These are phyloP conservation scores for Antrozous pallidus DNA, from an alignment of 2,797 vertebrate genomes.

Conservation along the genomic window DNA sequence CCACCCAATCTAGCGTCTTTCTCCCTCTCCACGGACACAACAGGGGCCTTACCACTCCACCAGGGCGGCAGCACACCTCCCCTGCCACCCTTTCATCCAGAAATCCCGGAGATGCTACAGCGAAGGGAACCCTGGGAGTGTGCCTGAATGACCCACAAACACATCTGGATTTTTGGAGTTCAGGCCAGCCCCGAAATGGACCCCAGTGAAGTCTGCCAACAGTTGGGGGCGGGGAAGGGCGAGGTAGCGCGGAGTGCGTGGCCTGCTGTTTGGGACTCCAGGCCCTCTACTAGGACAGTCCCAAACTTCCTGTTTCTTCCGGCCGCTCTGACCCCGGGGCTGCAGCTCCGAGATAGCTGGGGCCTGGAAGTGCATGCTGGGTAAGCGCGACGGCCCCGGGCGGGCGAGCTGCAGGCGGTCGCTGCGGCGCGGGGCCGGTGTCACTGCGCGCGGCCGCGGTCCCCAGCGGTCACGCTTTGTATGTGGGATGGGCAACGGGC, in stretches of 20 bases:
- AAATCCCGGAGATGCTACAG: conserved; percentile 59
- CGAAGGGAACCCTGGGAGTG: conserved; percentile 72
- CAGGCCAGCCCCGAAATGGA: conserved; percentile 66
- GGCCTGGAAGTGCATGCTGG: conserved; percentile 73
- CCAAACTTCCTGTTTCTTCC: conserved; percentile 78
- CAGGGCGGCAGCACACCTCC: not conserved
- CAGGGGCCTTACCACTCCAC: conserved; percentile 21
- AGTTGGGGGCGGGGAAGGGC: conserved; percentile 14
- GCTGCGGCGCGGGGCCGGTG: conserved; percentile 51
- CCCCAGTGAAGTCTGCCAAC: conserved; percentile 40
- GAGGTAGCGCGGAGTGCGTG: not conserved
- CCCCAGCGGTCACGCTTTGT: conserved; percentile 70
- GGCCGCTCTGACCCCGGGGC: conserved; percentile 72
- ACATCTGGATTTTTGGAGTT: conserved; percentile 73
- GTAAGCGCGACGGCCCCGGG: conserved; percentile 63
- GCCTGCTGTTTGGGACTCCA: conserved; percentile 22
- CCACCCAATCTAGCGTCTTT: not conserved
- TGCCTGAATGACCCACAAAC: conserved; percentile 74
- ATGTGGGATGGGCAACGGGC: conserved; percentile 73
- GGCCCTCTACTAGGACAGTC: conserved; percentile 64
- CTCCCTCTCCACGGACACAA: not conserved
- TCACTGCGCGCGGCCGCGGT: conserved; percentile 61
- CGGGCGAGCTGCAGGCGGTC: not conserved
- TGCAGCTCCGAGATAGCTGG: conserved; percentile 72
- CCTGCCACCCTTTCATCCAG: not conserved